These are phyloP conservation scores for Philereme transversata DNA, from an alignment of 2,888 invertebrate species.

Conservation along the genomic window DNA sequence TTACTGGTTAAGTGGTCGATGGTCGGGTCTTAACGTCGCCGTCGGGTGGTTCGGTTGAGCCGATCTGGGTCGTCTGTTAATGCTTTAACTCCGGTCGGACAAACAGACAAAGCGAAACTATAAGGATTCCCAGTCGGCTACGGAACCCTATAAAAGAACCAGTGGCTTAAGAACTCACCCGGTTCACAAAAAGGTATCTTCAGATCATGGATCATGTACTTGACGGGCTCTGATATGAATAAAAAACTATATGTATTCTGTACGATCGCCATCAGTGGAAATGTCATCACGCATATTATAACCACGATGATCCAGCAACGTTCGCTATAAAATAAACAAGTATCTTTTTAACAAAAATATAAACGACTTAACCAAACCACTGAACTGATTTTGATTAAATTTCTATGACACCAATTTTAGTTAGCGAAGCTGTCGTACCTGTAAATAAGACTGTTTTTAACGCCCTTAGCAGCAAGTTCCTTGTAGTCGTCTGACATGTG, in stretches of 20 bases:
- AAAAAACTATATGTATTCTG: constrained; percentile 47
- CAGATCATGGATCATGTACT: constrained; percentile 65
- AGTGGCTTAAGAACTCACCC: constrained; percentile 28
- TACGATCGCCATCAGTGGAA: constrained; percentile 51
- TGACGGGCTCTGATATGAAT: constrained; percentile 43
- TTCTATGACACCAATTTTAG: too few species aligned
- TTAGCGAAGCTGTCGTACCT: constrained; percentile 3
- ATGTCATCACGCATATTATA: constrained; percentile 42
- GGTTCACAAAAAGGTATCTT: constrained; percentile 45
- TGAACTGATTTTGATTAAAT: too few species aligned
- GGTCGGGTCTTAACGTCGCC: too few species aligned
- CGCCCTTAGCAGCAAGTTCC: constrained; percentile 29
- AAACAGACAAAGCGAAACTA: too few species aligned
- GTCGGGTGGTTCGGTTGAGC: too few species aligned
- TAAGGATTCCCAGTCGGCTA: too few species aligned
- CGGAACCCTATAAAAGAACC: too few species aligned
- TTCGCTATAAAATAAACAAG: constrained; percentile 44
- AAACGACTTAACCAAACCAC: background rate
- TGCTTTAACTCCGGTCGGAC: too few species aligned
- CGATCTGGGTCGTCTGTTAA: too few species aligned
- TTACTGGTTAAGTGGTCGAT: too few species aligned
- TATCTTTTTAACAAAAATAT: too few species aligned
- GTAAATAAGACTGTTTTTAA: constrained; percentile 45
- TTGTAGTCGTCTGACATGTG: constrained; percentile 37
- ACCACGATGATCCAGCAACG: constrained; percentile 51